phyloP scores from a whole-genome alignment of 35 echinoderm and acorn worm genomes.

The Diadema setosum region DNA sequence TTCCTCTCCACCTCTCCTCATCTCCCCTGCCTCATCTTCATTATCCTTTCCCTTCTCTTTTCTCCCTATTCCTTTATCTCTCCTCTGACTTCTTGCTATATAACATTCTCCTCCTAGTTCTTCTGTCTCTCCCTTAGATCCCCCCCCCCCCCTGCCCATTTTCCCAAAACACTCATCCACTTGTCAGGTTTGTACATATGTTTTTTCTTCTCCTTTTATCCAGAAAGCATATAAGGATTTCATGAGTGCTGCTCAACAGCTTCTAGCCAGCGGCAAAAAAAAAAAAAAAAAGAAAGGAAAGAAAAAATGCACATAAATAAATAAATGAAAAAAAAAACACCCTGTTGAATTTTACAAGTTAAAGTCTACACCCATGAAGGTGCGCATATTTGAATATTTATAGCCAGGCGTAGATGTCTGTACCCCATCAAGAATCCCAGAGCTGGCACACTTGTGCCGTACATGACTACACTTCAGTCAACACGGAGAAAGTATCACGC shows the following conservation, averaged over 20 bases:
- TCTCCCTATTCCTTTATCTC: not conserved
- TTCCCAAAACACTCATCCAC: not conserved
- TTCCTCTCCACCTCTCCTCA: not conserved
- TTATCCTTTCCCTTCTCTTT: not conserved
- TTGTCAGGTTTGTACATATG: no score
- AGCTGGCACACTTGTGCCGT: no score
- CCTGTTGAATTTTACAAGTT: not conserved
- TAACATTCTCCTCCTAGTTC: not conserved
- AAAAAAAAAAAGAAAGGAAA: no score
- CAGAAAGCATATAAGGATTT: not conserved
- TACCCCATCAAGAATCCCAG: no score
- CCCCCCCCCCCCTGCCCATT: not conserved
- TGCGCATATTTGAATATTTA: conserved; percentile 3
- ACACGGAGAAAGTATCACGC: no score
- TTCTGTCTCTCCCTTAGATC: not conserved
- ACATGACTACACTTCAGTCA: no score
- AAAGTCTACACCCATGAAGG: not conserved
- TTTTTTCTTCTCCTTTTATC: not conserved
- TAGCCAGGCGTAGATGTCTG: no score
- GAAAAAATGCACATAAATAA: no score
- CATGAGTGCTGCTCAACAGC: not conserved
- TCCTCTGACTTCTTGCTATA: not conserved
- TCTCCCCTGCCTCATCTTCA: not conserved
- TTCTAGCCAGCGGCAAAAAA: no score
- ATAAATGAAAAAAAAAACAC: no score